Base-by-base conservation (phyloP, 2,797 vertebrate genomes). In the Arctocebus calabarensis region DNA sequence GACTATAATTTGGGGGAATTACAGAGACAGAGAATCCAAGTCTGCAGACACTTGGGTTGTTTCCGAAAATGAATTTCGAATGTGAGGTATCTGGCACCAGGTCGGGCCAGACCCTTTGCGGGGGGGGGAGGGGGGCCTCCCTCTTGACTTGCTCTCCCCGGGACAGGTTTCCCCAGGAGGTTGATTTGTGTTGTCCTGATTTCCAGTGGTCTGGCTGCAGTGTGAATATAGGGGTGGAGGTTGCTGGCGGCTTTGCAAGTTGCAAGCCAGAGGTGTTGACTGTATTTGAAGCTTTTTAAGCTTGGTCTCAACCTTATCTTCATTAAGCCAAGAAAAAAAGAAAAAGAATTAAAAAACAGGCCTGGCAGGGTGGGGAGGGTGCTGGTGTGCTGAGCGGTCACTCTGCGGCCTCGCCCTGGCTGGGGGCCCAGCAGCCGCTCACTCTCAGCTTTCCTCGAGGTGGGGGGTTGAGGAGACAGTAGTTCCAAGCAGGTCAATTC, bases 371-470 rank as follows among this genome's bases (percentile, higher is more conserved):
- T 2, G 7, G 17, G 77, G 17, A 0, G 9, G 27, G 0, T 12
- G 88, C 10, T 22, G 43, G 34, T 0, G 1, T 25, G 2, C 12
- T 0, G 1, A 45, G 66, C 0, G 14, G n/a, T 59, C 29, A 7
- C 61, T 55, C 22, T 29, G 34, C 16, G 0, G 6, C 43, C 40
- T 57, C 0, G 0, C 52, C 22, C 34, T 61, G 71, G 45, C 71
- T 45, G 34, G 11, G 19, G 52, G 13, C 23, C 61, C 23, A 75
- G 68, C n/a, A 7, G 2, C 57, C 27, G 5, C 14, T 52, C 23
- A 29, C 11, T 23, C 14, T 16, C 48, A 14, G 23, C 61, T 20
- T 8, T 34, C 27, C 25, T 0, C 2, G 19, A 32, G 71, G 34
- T 2, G 0, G 40, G 25, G 57, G 20, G 2, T 5, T 43, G 29